These are phyloP conservation scores for Genyomyrus donnyi DNA, from an alignment of 2,113 vertebrate species.

Conservation along the genomic window DNA sequence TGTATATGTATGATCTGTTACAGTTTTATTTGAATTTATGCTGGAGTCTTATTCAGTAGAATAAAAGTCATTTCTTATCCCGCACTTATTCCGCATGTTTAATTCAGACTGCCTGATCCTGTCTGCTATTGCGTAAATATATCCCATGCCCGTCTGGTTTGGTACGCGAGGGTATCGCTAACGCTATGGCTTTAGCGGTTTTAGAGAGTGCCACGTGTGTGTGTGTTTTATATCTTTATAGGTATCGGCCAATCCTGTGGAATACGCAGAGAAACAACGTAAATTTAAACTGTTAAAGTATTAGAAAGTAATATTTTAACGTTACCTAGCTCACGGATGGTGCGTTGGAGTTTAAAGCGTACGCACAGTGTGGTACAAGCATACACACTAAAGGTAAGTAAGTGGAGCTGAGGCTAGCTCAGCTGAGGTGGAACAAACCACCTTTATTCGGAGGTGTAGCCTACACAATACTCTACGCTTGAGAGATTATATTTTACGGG, in stretches of 20 bases:
- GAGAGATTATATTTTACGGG: too few relatives aligned
- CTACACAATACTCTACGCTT: neutral
- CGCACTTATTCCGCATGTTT: neutral
- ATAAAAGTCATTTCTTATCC: neutral
- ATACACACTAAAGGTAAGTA: neutral
- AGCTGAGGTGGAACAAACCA: too few relatives aligned
- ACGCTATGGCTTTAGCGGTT: neutral
- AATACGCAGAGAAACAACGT: too few relatives aligned
- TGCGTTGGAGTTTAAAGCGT: too few relatives aligned
- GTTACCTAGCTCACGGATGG: too few relatives aligned
- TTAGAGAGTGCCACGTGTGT: neutral
- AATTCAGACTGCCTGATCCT: neutral
- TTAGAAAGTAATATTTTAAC: too few relatives aligned
- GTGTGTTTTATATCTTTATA: too few relatives aligned
- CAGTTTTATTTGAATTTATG: neutral
- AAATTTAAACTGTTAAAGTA: too few relatives aligned
- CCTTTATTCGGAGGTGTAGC: too few relatives aligned
- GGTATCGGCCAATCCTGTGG: too few relatives aligned
- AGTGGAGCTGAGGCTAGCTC: neutral
- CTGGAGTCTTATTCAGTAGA: neutral
- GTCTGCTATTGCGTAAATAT: too few relatives aligned
- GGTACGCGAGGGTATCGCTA: neutral
- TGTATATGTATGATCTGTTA: neutral
- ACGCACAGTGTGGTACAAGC: neutral
- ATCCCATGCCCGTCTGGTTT: neutral